Percentiles rank a stretch among this genome's conserved stretches.
Evolutionary conservation across 2,113 vertebrate species (phyloP).

Genomic region (Eptesicus fuscus): DNA sequence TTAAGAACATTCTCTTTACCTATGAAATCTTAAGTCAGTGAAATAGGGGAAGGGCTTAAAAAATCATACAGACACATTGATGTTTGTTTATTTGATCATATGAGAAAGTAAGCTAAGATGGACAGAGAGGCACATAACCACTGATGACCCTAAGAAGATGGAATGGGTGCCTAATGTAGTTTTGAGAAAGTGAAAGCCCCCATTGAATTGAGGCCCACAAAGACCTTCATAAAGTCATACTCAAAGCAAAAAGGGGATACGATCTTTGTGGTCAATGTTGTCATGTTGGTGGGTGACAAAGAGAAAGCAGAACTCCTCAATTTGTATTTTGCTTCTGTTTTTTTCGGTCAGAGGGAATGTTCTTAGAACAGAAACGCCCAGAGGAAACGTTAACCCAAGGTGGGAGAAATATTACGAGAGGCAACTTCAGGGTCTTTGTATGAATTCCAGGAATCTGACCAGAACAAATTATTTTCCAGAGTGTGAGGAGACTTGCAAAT

Average conservation of each 20-base stretch:
- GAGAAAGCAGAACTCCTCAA: slow-evolving; percentile 64
- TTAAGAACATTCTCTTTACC: not conserved
- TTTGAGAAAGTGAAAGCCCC: slow-evolving; percentile 62
- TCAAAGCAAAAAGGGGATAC: slow-evolving; percentile 42
- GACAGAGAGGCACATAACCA: not conserved
- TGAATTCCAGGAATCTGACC: not conserved
- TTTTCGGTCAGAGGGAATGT: slow-evolving; percentile 26
- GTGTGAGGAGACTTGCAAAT: not conserved
- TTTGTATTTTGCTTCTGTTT: slow-evolving; percentile 60
- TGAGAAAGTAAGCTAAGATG: not conserved
- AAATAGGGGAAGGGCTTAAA: not conserved
- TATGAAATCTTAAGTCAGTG: not conserved
- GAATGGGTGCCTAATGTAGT: not conserved
- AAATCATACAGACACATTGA: not conserved
- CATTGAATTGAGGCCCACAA: not conserved
- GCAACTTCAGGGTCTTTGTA: not conserved
- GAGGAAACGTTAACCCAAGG: not conserved
- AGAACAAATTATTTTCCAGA: not conserved
- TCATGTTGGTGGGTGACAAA: slow-evolving; percentile 49
- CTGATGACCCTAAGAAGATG: not conserved
- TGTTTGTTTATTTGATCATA: not conserved
- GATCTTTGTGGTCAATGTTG: slow-evolving; percentile 41
- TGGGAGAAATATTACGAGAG: not conserved
- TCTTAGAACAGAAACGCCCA: slow-evolving; percentile 16
- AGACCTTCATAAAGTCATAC: slow-evolving; percentile 37